Evolutionary conservation across 1,140 invertebrate genomes (phyloP), one percentile per base, ranked within the genome.

Genomic region (Tetragnatha versicolor): DNA sequence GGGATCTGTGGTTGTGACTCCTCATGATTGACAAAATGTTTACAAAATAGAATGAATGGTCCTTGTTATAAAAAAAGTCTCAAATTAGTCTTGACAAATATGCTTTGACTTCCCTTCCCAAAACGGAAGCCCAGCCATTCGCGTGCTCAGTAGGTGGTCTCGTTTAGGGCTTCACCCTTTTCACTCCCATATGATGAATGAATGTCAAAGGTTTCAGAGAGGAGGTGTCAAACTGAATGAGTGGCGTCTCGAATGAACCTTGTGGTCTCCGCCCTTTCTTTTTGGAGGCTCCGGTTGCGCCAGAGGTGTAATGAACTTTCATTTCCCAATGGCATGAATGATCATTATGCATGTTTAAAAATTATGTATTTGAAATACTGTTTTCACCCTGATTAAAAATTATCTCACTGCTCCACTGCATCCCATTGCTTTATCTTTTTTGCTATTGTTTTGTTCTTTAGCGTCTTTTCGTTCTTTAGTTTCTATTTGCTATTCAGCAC

Each of bases 221-320:
- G 0, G 35, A 58, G 20, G 55, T 58, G 55, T 58, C 55, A 42
- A 65, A 22, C 37, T 65, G 42, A 14, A 12, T 65, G 61, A 65
- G 9, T 35, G 61, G 42, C 61, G 20, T 42, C 33, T 65, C 61
- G 42, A 65, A 65, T 39, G 61, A 65, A 65, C 61, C 61, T 65
- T 65, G 20, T 65, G 22, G 42, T 65, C 33, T 33, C 35, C 37
- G 12, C 61, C 37, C 61, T 47, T 27, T 25, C 6, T 3, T 9
- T 14, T 20, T 17, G 42, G 42, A 45, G 45, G 22, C 1, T 25
- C 49, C 49, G n/a, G 20, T 65, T 37, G 1, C 9, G 9, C 42
- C 42, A 45, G 35, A 22, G 22, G 1, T 47, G 12, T 12, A 20
- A 47, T 20, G 12, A 47, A 47, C 42, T 47, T 12, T 20, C 20